Evolutionary conservation across 2,113 vertebrate genomes (phyloP).

Genomic region (Chelonoidis abingdonii): DNA sequence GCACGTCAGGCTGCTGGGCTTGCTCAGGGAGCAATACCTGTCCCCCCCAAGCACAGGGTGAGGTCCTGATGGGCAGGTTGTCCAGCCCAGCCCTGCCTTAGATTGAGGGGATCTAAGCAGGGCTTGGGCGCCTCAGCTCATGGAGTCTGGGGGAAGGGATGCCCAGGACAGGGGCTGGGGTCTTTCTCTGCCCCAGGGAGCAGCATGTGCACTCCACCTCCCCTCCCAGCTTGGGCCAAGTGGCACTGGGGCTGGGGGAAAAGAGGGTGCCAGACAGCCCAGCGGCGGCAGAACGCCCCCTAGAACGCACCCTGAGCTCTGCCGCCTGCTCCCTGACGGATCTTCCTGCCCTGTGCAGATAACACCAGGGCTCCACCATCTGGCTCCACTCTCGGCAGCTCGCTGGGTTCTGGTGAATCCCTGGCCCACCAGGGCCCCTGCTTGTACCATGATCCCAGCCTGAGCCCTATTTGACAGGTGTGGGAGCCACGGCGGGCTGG

Average conservation of each 20-base stretch:
- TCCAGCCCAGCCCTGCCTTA: neutral
- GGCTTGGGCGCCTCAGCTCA: neutral
- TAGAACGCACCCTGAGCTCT: neutral
- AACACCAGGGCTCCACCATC: neutral
- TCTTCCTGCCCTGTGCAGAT: neutral
- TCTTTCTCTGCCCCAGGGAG: neutral
- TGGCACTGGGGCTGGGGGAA: neutral
- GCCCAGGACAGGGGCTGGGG: neutral
- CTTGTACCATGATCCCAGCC: too few relatives aligned
- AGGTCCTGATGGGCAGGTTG: neutral
- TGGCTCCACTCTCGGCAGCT: too few relatives aligned
- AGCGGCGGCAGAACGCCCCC: neutral
- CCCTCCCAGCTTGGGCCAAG: neutral
- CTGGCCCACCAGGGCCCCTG: too few relatives aligned
- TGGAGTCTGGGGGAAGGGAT: neutral
- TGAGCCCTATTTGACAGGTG: too few relatives aligned
- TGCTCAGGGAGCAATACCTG: too few relatives aligned
- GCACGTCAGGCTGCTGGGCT: neutral
- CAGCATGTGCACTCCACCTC: neutral
- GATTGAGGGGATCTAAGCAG: too few relatives aligned
- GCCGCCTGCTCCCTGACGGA: neutral
- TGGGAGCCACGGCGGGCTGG: too few relatives aligned
- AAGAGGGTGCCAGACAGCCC: neutral
- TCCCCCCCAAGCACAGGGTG: neutral
- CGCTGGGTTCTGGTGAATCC: too few relatives aligned